These are phyloP conservation scores for Himalopsyche japonica DNA, from an alignment of 2,888 invertebrate species.

Conservation along the genomic window DNA sequence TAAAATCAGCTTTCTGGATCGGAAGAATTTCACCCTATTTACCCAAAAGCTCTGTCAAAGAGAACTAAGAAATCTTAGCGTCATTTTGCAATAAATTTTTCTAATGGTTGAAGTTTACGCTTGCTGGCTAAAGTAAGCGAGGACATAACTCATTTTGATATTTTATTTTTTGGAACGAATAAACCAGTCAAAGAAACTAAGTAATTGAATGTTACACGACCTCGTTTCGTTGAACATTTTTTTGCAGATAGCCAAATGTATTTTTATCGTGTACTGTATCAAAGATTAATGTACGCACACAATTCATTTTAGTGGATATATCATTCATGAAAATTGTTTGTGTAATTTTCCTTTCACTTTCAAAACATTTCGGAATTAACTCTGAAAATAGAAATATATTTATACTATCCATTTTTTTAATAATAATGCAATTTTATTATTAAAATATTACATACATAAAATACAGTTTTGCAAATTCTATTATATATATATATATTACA, in stretches of 20 bases:
- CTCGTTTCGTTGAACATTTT: background rate
- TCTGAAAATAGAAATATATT: no score
- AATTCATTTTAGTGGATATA: no score
- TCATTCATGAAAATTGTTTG: no score
- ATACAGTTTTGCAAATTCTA: no score
- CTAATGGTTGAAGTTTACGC: slow-evolving; percentile 24
- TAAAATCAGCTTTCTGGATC: background rate
- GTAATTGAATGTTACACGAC: background rate
- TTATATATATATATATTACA: no score
- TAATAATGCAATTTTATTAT: no score
- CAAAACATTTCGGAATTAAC: no score
- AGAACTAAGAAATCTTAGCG: background rate
- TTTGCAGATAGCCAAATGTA: background rate
- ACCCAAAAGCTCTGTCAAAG: background rate
- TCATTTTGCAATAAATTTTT: slow-evolving; percentile 21
- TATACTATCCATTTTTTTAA: no score
- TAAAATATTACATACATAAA: no score
- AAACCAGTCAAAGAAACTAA: background rate
- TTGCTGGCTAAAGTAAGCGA: slow-evolving; percentile 4
- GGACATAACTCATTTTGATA: slow-evolving; percentile 25
- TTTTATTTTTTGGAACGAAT: slow-evolving; percentile 20
- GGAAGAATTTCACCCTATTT: background rate
- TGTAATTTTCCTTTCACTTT: no score
- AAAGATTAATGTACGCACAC: background rate
- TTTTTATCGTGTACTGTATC: background rate